A percentile compares a stretch with the other conserved stretches of the same genome.
Evolutionary conservation across 2,888 invertebrate genomes (phyloP).

Genomic region (Parthenolecanium corni): DNA sequence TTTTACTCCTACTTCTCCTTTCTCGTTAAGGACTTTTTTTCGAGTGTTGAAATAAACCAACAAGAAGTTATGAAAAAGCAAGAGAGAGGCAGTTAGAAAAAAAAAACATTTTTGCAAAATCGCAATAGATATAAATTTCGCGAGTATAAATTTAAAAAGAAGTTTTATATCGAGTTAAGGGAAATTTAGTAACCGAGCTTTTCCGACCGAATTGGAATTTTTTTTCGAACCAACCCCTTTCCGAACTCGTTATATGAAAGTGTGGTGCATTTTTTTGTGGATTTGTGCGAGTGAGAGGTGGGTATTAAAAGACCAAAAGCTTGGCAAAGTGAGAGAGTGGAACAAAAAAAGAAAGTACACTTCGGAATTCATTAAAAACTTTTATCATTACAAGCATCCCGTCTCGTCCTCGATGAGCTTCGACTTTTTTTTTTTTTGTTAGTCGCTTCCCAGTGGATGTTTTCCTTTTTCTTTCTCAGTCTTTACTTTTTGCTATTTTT

Average conservation of each 20-base stretch:
- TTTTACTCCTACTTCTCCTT: no score
- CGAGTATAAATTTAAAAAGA: constrained; percentile 24
- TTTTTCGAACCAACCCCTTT: not conserved
- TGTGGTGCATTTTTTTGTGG: no score
- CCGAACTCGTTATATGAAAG: no score
- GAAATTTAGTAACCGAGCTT: constrained; percentile 24
- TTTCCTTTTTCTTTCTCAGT: no score
- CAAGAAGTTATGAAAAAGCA: not conserved
- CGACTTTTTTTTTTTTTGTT: constrained; percentile 2
- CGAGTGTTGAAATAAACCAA: not conserved
- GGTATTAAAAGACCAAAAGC: constrained; percentile 14
- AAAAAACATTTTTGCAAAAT: constrained; percentile 2
- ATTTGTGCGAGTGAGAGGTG: not conserved
- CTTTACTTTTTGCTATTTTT: not conserved
- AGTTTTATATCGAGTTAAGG: constrained; percentile 25
- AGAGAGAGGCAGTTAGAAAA: not conserved
- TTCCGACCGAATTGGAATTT: constrained; percentile 8
- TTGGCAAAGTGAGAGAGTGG: not conserved
- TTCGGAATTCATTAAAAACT: constrained; percentile 27
- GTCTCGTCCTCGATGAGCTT: not conserved
- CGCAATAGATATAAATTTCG: constrained; percentile 25
- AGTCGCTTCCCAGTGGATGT: no score
- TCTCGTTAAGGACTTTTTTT: not conserved
- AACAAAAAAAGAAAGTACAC: constrained; percentile 7
- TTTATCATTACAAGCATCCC: constrained; percentile 24